Conservation (phyloP, 2,113 vertebrate species). For the Pterocles orientalis region DNA sequence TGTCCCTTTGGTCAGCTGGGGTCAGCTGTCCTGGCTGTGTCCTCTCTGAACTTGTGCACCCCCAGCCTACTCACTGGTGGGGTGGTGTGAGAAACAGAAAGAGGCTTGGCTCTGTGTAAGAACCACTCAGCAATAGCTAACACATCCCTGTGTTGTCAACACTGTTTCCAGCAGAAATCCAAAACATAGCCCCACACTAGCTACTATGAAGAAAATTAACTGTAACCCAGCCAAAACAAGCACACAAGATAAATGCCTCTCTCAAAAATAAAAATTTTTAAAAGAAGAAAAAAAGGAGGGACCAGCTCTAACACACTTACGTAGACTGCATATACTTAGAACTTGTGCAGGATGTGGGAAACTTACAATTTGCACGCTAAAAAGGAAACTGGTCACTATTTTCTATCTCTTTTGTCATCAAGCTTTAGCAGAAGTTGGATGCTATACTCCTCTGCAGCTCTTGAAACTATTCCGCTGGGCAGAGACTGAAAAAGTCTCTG, state of each 20-base stretch:
- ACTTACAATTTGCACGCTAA: not conserved
- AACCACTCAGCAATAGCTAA: no score
- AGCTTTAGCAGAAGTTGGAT: not conserved
- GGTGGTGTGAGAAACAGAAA: no score
- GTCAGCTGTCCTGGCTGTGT: no score
- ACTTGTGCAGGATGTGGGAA: not conserved
- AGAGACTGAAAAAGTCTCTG: not conserved
- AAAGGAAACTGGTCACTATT: not conserved
- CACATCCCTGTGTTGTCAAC: no score
- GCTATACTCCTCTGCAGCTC: not conserved
- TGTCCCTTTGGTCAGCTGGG: no score
- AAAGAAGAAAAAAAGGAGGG: not conserved
- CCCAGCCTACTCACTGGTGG: no score
- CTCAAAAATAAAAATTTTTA: not conserved
- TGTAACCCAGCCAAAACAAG: no score
- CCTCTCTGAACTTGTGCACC: no score
- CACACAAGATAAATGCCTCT: not conserved
- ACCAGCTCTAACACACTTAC: not conserved
- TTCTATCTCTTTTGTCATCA: not conserved
- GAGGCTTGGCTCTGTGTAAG: no score
- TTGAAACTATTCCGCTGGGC: not conserved
- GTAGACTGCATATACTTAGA: not conserved
- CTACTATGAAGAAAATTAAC: no score
- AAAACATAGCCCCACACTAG: no score
- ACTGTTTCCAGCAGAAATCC: no score